A percentile compares a stretch with the other conserved stretches of the same genome.
These are phyloP conservation scores for Albula goreensis DNA, from an alignment of 2,113 vertebrate species.

Conservation along the genomic window DNA sequence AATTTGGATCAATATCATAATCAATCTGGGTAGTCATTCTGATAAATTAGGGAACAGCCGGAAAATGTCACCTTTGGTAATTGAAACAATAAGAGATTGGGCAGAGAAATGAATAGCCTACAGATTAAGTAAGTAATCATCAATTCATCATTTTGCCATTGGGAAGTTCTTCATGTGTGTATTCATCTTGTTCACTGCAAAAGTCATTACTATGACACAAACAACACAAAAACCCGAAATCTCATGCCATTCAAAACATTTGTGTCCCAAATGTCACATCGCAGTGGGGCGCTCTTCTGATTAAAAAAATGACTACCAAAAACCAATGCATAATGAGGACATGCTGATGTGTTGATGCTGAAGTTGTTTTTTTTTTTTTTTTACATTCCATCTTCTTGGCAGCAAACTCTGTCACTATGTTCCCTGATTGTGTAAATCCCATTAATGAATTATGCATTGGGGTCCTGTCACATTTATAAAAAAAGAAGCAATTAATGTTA, in stretches of 20 bases:
- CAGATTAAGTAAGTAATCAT: not conserved
- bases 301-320: not conserved
- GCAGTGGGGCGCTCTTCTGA: constrained; percentile 14
- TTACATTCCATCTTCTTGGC: not conserved
- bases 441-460: constrained; percentile 71
- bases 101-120: not conserved
- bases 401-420: not conserved
- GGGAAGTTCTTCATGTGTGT: not conserved
- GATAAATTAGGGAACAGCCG: not conserved
- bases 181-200: not conserved
- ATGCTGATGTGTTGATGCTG: not conserved
- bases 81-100: not conserved
- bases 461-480: constrained; percentile 58
- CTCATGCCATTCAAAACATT: constrained; percentile 13
- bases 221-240: not conserved
- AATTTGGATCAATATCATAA: not conserved
- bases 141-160: not conserved
- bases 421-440: constrained; percentile 17
- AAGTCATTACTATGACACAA: not conserved
- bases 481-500: constrained; percentile 58
- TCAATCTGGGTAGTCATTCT: not conserved
- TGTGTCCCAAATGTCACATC: constrained; percentile 38
- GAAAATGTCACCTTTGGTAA: not conserved
- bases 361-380: not conserved
- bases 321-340: not conserved